Evolutionary conservation across 1,140 invertebrate species (phyloP), one percentile per base, ranked within the genome.

Genomic region (Tetramorium simillimum): DNA sequence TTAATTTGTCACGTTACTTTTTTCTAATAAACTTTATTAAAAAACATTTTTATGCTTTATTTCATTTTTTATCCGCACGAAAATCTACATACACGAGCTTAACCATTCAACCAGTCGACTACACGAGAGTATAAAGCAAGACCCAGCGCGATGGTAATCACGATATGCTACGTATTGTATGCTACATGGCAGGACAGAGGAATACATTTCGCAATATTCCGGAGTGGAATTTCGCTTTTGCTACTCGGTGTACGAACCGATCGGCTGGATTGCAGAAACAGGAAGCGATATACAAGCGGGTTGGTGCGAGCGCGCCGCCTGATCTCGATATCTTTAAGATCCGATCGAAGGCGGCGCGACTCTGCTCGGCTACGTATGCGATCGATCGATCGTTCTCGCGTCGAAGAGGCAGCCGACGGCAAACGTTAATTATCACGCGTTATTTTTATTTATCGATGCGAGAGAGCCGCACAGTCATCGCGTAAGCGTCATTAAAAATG

Each of bases 371-470:
- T 40, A 49, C 69, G 56, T 70, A 53, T 58, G 60, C 69, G 58
- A 86, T 72, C 86, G 60, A 87, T 89, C 78, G 72, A 86, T 86
- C 86, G 87, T 91, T 92, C 86, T 73, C 28, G 37, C 58, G 33
- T 81, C 81, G 70, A 67, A 67, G 53, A 70, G 46, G 62, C 78
- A 82, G 77, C 85, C 80, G 37, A 60, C 78, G 56, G 49, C 24
- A 46, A 87, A 88, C 62, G 89, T 90, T 92, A 90, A 92, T 91
- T 92, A 92, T 89, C 88, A 76, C 81, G 77, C 76, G 89, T 91
- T 89, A 88, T 88, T 92, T 76, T 91, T 91, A 89, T 91, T 92
- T 86, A 88, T 84, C 85, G 86, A 85, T 81, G 33, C 62, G 60
- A 63, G n/a, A 70, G 5, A 28, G 21, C 53, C n/a, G 63, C 46